phyloP scores from a whole-genome alignment of 2,113 vertebrate genomes.

The Lethenteron reissneri region DNA sequence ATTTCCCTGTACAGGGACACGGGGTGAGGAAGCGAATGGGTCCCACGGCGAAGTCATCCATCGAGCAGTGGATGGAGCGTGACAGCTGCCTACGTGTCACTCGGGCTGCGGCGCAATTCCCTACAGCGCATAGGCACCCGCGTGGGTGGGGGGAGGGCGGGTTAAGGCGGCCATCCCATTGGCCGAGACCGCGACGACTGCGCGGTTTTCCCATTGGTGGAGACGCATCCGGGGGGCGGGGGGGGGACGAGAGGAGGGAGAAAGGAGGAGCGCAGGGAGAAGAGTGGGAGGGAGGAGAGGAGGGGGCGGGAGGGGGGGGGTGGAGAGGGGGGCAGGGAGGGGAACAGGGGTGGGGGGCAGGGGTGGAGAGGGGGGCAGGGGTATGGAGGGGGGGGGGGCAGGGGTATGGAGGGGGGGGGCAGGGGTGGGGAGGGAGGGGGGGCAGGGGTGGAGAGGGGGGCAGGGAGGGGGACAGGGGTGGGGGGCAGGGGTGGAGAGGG shows the following conservation, averaged over 20 bases:
- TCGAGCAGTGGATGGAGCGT: neutral
- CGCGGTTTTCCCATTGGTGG: neutral
- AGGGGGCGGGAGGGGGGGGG: neutral
- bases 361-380: neutral
- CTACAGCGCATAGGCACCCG: conserved; percentile 15
- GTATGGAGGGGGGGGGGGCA: neutral
- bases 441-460: neutral
- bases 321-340: neutral
- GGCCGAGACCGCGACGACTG: neutral
- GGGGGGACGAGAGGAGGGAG: neutral
- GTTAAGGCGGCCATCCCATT: too few relatives aligned
- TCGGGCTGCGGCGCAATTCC: conserved; percentile 8
- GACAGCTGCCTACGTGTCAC: conserved; percentile 44
- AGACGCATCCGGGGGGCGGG: neutral
- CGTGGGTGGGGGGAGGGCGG: neutral
- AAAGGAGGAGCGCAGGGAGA: neutral
- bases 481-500: too few relatives aligned
- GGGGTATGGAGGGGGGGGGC: neutral
- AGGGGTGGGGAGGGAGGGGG: neutral
- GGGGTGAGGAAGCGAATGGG: too few relatives aligned
- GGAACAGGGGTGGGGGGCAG: neutral
- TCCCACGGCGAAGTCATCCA: neutral
- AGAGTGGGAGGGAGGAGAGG: neutral
- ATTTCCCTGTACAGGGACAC: too few relatives aligned
- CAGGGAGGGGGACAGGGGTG: neutral